phyloP scores from a whole-genome alignment of 2,888 invertebrate species.

The Cosmia trapezina region DNA sequence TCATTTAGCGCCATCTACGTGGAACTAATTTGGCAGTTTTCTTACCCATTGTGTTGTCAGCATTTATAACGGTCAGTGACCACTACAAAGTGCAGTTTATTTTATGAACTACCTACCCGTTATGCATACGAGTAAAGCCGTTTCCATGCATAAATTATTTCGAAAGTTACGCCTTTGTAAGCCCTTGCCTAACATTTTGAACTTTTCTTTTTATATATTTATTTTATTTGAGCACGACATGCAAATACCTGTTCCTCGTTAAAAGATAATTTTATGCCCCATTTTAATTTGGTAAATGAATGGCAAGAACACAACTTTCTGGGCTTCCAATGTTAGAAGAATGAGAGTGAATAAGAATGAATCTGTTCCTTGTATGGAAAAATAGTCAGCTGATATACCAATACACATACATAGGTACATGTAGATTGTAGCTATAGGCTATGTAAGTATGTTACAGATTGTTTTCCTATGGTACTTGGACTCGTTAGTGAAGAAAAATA shows the following conservation, averaged over 20 bases:
- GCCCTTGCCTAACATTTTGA: constrained; percentile 2
- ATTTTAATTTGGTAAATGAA: constrained; percentile 37
- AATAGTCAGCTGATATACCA: constrained; percentile 19
- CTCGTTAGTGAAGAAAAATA: constrained; percentile 30
- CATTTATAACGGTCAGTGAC: not conserved
- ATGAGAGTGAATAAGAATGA: no score
- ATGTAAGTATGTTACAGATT: constrained; percentile 18
- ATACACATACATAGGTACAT: not conserved
- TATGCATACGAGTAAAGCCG: not conserved
- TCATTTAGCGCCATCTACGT: no score
- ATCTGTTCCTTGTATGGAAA: constrained; percentile 27
- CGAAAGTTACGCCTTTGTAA: not conserved
- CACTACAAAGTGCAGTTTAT: not conserved
- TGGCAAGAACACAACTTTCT: not conserved
- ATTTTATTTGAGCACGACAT: constrained; percentile 26
- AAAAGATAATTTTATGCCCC: constrained; percentile 31
- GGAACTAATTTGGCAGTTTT: no score
- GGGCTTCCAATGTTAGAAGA: not conserved
- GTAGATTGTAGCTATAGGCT: not conserved
- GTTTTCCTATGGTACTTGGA: constrained; percentile 23
- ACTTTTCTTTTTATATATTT: constrained; percentile 25
- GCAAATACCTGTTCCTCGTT: constrained; percentile 45
- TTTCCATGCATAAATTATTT: constrained; percentile 6
- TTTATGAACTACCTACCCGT: not conserved
- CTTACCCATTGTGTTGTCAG: no score